Evolutionary conservation across 2,888 invertebrate genomes (phyloP), one percentile per base, ranked within the genome.

Genomic region (Antheraea yamamai): DNA sequence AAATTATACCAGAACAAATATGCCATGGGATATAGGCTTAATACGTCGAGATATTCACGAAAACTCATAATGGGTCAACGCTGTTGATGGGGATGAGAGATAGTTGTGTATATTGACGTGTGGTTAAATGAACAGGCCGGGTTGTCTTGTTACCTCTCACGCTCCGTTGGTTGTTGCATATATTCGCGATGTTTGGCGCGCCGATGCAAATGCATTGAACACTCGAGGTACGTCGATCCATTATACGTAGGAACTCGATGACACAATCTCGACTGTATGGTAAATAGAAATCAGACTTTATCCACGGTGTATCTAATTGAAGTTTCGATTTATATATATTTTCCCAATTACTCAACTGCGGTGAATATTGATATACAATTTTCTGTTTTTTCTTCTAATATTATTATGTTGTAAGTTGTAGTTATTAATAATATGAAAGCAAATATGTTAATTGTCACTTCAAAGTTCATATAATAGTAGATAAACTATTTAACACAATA

Each of bases 91-190:
- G 79, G 82, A 85, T 88, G 18, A 80, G 83, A 85, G 88, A 89
- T 88, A 90, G 86, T 84, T 83, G 77, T 87, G 85, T 88, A 88
- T 92, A 93, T 92, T 91, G 91, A 93, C 92, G 84, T 87, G 89
- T 92, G 90, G 91, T 92, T 91, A 91, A 83, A 91, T 92, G 90
- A 91, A 90, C 91, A 90, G 87, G 85, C 84, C 82, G 87, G 83
- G 86, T 85, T 89, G 92, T 92, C 92, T 84, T 85, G 85, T 88
- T 82, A 80, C 82, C 81, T 87, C 84, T 91, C 87, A 87, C 82
- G 89, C 88, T 79, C 85, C 86, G 88, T 88, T 84, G 89, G 81
- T 26, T 26, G 51, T 14, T 18, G 55, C 26, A 51, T 72, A 71
- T 30, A 64, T 68, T 73, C 61, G 70, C 73, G 70, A 75, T 75